Evolutionary conservation across 2,797 vertebrate species (phyloP).

Genomic region (Sciurus carolinensis): DNA sequence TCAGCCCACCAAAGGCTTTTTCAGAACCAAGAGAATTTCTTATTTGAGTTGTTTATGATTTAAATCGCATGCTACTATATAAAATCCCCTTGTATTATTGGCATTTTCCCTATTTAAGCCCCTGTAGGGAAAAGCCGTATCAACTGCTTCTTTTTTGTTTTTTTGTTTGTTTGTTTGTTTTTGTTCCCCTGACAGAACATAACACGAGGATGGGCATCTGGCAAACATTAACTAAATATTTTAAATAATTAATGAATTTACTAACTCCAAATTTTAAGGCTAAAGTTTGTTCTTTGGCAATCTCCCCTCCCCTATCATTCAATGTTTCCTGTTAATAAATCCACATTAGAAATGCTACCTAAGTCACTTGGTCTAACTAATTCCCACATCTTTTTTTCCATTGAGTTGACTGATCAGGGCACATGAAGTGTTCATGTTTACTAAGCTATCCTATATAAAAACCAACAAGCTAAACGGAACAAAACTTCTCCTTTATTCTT

Average conservation of each 20-base stretch:
- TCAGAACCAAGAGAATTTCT: background rate
- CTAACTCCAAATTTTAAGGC: background rate
- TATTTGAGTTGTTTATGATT: slow-evolving; percentile 12
- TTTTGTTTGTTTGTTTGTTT: background rate
- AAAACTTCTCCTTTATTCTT: background rate
- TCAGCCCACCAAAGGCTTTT: background rate
- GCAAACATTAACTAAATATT: slow-evolving; percentile 56
- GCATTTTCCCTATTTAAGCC: background rate
- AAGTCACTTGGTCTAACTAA: background rate
- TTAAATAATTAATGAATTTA: slow-evolving; percentile 28
- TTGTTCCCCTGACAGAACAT: background rate
- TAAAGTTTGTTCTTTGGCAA: background rate
- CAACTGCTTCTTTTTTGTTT: background rate
- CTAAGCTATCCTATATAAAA: background rate
- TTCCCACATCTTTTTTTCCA: background rate
- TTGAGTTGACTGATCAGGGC: background rate
- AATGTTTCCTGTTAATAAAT: background rate
- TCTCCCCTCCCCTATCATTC: background rate
- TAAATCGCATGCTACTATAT: slow-evolving; percentile 9
- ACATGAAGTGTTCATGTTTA: background rate
- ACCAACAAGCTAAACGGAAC: background rate
- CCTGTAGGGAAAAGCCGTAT: background rate
- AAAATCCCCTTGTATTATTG: background rate
- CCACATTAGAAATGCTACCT: background rate
- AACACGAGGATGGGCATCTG: background rate